These are phyloP conservation scores for Eulithis prunata DNA, from an alignment of 2,888 invertebrate species.

Conservation along the genomic window DNA sequence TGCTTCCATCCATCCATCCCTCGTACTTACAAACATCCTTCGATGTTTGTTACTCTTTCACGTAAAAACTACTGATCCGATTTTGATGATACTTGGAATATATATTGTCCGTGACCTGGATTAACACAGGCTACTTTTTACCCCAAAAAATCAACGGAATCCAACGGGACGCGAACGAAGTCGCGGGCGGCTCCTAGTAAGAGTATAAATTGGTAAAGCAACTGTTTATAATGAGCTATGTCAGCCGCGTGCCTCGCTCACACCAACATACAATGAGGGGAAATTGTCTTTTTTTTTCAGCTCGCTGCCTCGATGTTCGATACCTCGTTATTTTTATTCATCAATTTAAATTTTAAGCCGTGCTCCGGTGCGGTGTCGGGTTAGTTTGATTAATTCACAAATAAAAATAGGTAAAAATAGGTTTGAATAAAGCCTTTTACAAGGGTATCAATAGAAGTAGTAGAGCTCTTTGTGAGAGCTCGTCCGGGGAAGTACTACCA, in stretches of 20 bases:
- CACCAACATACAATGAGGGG: slow-evolving; percentile 20
- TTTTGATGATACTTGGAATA: too few species aligned
- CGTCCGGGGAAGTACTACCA: too few species aligned
- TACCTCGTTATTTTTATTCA: slow-evolving; percentile 36
- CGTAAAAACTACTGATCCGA: too few species aligned
- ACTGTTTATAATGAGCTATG: background rate
- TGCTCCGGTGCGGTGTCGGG: slow-evolving; percentile 13
- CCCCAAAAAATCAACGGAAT: too few species aligned
- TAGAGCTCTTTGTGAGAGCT: too few species aligned
- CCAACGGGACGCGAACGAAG: too few species aligned
- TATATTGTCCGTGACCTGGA: too few species aligned
- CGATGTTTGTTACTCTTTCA: too few species aligned
- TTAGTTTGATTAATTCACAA: slow-evolving; percentile 17
- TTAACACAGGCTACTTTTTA: too few species aligned
- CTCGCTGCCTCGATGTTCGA: slow-evolving; percentile 18
- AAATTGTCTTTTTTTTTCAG: slow-evolving; percentile 29
- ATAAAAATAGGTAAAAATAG: slow-evolving; percentile 12
- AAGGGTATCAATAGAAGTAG: background rate
- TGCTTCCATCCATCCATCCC: too few species aligned
- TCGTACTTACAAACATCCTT: too few species aligned
- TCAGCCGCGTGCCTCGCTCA: slow-evolving; percentile 9
- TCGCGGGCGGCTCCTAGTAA: too few species aligned
- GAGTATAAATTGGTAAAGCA: slow-evolving; percentile 1
- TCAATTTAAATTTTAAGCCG: slow-evolving; percentile 30
- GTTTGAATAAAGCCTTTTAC: slow-evolving; percentile 1